Evolutionary conservation across 2,113 vertebrate species (phyloP).

Genomic region (Chloebia gouldiae): DNA sequence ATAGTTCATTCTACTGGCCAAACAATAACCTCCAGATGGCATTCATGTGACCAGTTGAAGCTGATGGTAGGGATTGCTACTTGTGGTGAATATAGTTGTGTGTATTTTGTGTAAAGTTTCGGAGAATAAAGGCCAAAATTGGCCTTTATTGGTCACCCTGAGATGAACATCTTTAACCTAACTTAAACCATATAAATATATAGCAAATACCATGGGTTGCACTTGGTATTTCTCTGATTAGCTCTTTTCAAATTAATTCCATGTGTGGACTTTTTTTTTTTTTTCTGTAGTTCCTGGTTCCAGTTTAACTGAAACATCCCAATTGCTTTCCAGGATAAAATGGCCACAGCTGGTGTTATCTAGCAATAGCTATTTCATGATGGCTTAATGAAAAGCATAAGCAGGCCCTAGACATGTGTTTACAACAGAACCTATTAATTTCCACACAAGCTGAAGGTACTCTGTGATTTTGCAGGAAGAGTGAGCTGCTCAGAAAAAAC

Average conservation of each 20-base stretch:
- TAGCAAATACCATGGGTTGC: neutral
- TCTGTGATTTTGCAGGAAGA: neutral
- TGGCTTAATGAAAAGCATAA: slow-evolving; percentile 23
- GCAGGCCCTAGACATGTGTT: neutral
- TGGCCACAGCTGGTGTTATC: neutral
- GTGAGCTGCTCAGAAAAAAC: neutral
- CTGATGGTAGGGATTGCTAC: neutral
- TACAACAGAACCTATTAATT: neutral
- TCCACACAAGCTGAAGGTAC: neutral
- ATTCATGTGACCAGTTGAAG: neutral
- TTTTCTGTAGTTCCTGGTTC: neutral
- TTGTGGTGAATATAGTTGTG: rapidly evolving
- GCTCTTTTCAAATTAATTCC: neutral
- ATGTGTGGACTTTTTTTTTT: neutral
- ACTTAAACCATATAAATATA: neutral
- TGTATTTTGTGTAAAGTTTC: neutral
- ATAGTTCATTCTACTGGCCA: neutral
- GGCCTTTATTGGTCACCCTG: neutral
- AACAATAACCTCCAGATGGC: neutral
- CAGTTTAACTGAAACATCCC: neutral
- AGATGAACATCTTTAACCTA: neutral
- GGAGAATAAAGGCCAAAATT: neutral
- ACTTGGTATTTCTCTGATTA: neutral
- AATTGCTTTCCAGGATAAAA: neutral
- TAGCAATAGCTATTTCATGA: slow-evolving; percentile 23